phyloP scores from a whole-genome alignment of 1,140 invertebrate species.

The Akabosia matsudoensis region DNA sequence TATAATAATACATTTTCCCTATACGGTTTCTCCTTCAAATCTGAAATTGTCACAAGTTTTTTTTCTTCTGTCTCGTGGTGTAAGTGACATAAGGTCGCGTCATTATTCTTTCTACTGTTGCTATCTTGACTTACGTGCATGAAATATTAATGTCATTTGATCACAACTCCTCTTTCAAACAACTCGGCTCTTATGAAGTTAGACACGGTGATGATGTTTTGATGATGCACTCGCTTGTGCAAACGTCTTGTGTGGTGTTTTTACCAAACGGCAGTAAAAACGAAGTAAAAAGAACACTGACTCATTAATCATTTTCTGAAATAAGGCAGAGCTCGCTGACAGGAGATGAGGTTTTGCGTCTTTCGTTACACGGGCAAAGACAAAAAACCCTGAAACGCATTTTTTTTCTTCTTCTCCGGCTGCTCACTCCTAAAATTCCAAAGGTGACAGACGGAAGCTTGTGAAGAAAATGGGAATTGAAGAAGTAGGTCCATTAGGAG shows the following conservation, averaged over 20 bases:
- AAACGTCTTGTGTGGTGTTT: not conserved
- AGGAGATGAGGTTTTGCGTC: conserved; percentile 5
- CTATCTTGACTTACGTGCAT: not conserved
- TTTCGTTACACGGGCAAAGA: not conserved
- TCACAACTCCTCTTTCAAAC: not conserved
- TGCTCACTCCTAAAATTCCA: not conserved
- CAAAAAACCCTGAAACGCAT: no score
- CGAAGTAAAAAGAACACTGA: not conserved
- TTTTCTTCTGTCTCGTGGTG: not conserved
- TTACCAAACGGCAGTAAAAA: not conserved
- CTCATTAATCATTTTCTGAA: conserved; percentile 17
- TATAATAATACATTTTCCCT: no score
- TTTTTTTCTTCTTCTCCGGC: no score
- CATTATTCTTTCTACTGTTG: not conserved
- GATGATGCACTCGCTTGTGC: not conserved
- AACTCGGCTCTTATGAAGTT: no score
- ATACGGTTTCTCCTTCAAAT: no score
- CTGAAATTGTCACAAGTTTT: no score
- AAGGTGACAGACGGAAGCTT: not conserved
- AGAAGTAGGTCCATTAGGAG: not conserved
- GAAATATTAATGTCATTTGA: conserved; percentile 17
- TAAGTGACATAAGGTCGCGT: not conserved
- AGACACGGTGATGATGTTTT: not conserved
- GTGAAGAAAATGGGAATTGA: not conserved
- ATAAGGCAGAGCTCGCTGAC: not conserved